A percentile compares a stretch with the other conserved stretches of the same genome.
Evolutionary conservation across 2,113 vertebrate genomes (phyloP).

Genomic region (Lophochroa leadbeateri): DNA sequence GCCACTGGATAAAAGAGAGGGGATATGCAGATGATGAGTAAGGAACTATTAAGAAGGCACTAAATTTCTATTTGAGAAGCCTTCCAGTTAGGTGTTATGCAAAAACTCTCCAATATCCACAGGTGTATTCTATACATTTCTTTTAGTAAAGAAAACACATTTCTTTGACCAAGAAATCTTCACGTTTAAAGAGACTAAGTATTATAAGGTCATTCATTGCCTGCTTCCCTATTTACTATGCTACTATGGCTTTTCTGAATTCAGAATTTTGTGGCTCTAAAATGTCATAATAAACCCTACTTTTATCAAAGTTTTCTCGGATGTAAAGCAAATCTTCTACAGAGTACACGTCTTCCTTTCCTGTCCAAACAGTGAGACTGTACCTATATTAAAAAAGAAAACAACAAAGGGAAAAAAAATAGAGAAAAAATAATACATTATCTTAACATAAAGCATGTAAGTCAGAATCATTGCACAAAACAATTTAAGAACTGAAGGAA

Average conservation of each 20-base stretch:
- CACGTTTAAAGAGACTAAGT: not conserved
- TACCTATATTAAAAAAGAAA: conserved; percentile 76
- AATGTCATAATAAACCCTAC: conserved; percentile 89
- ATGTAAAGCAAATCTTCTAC: conserved; percentile 83
- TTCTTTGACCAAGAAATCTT: not conserved
- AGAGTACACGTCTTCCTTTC: conserved; percentile 77
- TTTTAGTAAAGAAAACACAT: not conserved
- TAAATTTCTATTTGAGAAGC: not conserved
- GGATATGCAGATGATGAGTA: not conserved
- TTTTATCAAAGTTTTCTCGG: conserved; percentile 79
- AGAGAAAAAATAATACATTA: not conserved
- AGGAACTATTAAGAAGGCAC: not conserved
- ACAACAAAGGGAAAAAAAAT: not conserved
- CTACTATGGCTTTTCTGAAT: conserved; percentile 76
- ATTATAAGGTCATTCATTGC: not conserved
- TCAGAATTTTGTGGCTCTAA: conserved; percentile 78
- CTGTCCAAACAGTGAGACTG: conserved; percentile 90
- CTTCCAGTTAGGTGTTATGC: not conserved
- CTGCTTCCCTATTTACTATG: not conserved
- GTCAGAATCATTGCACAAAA: not conserved
- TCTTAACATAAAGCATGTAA: not conserved
- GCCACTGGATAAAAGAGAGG: not conserved
- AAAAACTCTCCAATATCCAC: not conserved
- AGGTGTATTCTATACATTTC: not conserved
- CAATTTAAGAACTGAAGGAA: not conserved